Conservation (phyloP, 2,113 vertebrate genomes). For the Coptodon rendalli region DNA sequence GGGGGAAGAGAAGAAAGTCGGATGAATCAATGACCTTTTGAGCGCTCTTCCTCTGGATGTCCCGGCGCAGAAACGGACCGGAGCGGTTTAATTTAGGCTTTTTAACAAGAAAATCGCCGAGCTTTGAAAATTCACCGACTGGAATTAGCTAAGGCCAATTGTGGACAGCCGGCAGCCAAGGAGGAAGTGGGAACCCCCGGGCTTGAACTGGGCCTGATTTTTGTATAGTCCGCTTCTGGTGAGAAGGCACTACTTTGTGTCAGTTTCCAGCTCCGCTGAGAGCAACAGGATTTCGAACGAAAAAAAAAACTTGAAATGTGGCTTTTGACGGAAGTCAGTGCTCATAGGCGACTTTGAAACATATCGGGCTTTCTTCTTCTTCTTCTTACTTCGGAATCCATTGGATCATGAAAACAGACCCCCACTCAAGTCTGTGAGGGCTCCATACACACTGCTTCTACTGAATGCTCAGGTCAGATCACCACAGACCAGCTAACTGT, state of each 20-base stretch:
- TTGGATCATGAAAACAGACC: slow-evolving; percentile 44
- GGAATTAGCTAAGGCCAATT: slow-evolving; percentile 34
- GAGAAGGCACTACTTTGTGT: neutral
- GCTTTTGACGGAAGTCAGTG: neutral
- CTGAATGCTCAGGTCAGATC: slow-evolving; percentile 27
- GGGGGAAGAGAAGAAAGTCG: slow-evolving; percentile 66
- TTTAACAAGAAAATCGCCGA: neutral
- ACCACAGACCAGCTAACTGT: neutral
- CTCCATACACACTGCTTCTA: neutral
- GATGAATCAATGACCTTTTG: slow-evolving; percentile 75
- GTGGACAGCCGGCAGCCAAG: slow-evolving; percentile 58
- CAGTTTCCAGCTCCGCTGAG: neutral
- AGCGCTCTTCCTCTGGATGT: slow-evolving; percentile 36
- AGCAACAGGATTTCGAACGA: neutral
- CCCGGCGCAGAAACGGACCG: slow-evolving; percentile 25
- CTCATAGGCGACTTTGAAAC: neutral
- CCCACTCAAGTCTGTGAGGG: slow-evolving; percentile 26
- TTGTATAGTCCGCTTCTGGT: neutral
- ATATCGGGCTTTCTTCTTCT: neutral
- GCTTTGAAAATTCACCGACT: slow-evolving; percentile 26
- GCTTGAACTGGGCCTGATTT: slow-evolving; percentile 62
- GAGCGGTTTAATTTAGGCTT: neutral
- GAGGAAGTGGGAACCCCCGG: slow-evolving; percentile 69
- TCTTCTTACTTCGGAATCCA: neutral
- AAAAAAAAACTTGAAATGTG: slow-evolving; percentile 1